Evolutionary conservation across 1,140 invertebrate species (phyloP), one percentile per base, ranked within the genome.

Genomic region (Lanistes nyassanus): DNA sequence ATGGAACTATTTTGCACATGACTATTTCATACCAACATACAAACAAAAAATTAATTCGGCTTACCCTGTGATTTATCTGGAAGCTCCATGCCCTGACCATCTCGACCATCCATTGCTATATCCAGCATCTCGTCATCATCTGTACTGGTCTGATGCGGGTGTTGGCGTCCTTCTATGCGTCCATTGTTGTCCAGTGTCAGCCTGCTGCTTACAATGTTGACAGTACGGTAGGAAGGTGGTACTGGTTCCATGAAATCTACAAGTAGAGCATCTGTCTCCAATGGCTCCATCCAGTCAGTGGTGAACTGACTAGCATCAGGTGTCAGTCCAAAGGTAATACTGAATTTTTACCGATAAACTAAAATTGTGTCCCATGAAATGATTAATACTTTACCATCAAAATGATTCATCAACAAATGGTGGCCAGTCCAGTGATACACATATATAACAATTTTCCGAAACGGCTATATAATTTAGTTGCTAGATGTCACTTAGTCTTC

Each of bases 71-170:
- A 72, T 37, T 72, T 72, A 37, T 72, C 70, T 19, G 70, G 70
- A 55, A 72, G 55, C 21, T 72, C 70, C n/a, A 72, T 56, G 23
- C 75, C 75, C 51, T 77, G 75, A 21, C 47, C 78, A 37, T 79
- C 78, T 39, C 78, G 26, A 34, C 78, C 75, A 23, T 79, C 78
- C 78, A 79, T 79, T 23, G 62, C 78, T 39, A 77, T 77, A 51
- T 77, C 75, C 47, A 79, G 75, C 66, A 76, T 67, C 36, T 66
- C 70, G 31, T 79, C 78, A 55, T 79, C 78, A 62, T 79, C 78
- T 19, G 75, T 70, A 65, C 72, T 76, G 47, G 53, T 71, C 58
- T 51, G 37, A 36, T 55, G 31, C 53, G 37, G 29, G 11, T 37
- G 31, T 36, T 37, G 71, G 4, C 34, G 56, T 55, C 47, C 37